Evolutionary conservation across 2,113 vertebrate species (phyloP).

Genomic region (Spizaetus ornatus): DNA sequence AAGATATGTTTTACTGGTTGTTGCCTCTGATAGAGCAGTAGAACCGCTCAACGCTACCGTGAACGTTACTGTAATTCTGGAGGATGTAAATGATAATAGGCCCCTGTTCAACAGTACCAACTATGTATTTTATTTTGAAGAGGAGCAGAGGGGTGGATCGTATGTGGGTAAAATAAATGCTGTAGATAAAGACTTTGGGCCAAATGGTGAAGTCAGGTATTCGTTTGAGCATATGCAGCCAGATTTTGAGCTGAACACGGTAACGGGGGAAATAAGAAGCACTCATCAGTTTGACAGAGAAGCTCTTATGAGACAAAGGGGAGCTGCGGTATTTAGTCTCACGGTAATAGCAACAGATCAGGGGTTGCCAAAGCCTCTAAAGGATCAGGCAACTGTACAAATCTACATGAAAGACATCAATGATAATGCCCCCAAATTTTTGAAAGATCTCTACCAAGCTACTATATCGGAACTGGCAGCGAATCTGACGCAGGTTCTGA

Average conservation of each 20-base stretch:
- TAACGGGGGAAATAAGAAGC: conserved; percentile 87
- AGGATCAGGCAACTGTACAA: conserved; percentile 93
- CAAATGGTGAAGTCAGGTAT: conserved; percentile 91
- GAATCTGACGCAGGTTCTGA: conserved; percentile 89
- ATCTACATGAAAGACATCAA: conserved; percentile 95
- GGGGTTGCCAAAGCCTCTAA: conserved; percentile 92
- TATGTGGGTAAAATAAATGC: conserved; percentile 87
- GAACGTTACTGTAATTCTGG: conserved; percentile 88
- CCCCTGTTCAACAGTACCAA: conserved; percentile 96
- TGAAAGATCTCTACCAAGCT: conserved; percentile 95
- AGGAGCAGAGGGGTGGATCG: conserved; percentile 88
- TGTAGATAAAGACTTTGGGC: conserved; percentile 91
- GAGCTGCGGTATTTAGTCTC: conserved; percentile 89
- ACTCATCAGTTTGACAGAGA: conserved; percentile 91
- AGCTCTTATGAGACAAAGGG: conserved; percentile 87
- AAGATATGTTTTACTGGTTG: conserved; percentile 84
- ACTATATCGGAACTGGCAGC: conserved; percentile 89
- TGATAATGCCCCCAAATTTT: conserved; percentile 93
- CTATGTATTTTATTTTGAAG: conserved; percentile 94
- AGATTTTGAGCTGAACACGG: conserved; percentile 89
- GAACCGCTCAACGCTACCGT: conserved; percentile 89
- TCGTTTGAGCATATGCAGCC: conserved; percentile 86
- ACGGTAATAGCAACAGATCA: conserved; percentile 87
- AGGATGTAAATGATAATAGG: conserved; percentile 95
- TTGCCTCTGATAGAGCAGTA: conserved; percentile 89